phyloP scores from a whole-genome alignment of 2,797 vertebrate species.

The Rhabdomys pumilio region DNA sequence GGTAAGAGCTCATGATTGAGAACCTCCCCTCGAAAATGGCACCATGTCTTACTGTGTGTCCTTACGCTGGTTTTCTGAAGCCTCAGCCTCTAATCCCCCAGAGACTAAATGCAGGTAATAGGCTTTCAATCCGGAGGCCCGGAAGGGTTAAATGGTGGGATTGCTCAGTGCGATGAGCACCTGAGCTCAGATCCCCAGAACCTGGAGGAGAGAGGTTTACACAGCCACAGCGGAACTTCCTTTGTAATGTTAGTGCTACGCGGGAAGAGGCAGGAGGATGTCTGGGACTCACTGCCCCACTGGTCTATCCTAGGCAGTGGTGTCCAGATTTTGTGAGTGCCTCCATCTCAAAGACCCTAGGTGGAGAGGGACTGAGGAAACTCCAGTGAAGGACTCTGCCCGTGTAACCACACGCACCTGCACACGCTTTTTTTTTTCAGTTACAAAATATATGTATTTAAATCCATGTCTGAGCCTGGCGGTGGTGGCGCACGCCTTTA shows the following conservation, averaged over 20 bases:
- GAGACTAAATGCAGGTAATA: not conserved
- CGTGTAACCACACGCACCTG: not conserved
- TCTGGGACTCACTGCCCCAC: no score
- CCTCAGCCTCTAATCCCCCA: not conserved
- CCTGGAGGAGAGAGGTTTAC: not conserved
- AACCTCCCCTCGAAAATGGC: rapidly evolving
- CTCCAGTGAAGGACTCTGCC: not conserved
- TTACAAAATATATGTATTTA: not conserved
- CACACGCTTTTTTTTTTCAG: not conserved
- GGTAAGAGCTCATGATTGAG: rapidly evolving
- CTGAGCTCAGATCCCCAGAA: not conserved
- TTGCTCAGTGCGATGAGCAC: no score
- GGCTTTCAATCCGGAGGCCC: not conserved
- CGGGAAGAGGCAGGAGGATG: not conserved
- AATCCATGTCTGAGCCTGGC: no score
- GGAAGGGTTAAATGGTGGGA: no score
- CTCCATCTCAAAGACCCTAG: not conserved
- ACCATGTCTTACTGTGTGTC: not conserved
- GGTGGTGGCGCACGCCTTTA: not conserved
- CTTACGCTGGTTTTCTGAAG: not conserved
- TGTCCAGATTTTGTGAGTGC: not conserved
- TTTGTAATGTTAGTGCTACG: no score
- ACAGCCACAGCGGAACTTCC: no score
- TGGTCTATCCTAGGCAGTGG: no score
- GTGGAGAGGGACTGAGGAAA: not conserved